Conservation (phyloP, 2,888 invertebrate species). For the Erebia ligea region DNA sequence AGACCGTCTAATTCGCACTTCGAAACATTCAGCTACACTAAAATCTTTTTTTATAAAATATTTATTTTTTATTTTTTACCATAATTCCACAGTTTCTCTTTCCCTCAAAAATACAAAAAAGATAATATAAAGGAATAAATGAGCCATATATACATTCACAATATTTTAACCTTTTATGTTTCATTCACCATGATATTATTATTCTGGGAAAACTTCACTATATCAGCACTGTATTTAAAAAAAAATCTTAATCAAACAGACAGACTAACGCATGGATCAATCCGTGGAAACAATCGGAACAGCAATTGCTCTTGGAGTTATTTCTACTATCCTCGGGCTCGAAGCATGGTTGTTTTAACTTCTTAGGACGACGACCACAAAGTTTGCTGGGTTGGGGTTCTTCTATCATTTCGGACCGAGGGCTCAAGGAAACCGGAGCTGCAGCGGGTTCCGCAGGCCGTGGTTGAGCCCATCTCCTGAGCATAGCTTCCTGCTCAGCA, state of each 20-base stretch:
- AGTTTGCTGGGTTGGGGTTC: slow-evolving; percentile 65
- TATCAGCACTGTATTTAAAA: slow-evolving; percentile 1
- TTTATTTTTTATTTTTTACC: background rate
- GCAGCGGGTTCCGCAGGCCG: slow-evolving; percentile 70
- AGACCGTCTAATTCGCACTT: background rate
- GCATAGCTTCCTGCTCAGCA: slow-evolving; percentile 70
- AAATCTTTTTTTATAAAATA: background rate
- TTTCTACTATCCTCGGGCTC: slow-evolving; percentile 63
- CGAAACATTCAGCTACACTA: background rate
- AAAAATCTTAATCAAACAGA: slow-evolving; percentile 75
- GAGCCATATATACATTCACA: background rate
- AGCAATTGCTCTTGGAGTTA: slow-evolving; percentile 60
- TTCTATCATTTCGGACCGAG: slow-evolving; percentile 67
- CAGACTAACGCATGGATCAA: slow-evolving; percentile 79
- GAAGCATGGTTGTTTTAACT: slow-evolving; percentile 71
- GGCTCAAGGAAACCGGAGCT: slow-evolving; percentile 71
- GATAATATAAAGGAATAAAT: background rate
- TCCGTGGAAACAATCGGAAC: slow-evolving; percentile 78
- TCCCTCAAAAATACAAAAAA: background rate
- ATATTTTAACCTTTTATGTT: background rate
- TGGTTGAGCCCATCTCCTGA: slow-evolving; percentile 73
- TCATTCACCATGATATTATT: background rate
- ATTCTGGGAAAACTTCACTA: background rate
- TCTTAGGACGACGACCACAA: slow-evolving; percentile 65
- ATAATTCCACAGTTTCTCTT: background rate